Evolutionary conservation across 2,113 vertebrate species (phyloP).

Genomic region (Maccullochella peelii): DNA sequence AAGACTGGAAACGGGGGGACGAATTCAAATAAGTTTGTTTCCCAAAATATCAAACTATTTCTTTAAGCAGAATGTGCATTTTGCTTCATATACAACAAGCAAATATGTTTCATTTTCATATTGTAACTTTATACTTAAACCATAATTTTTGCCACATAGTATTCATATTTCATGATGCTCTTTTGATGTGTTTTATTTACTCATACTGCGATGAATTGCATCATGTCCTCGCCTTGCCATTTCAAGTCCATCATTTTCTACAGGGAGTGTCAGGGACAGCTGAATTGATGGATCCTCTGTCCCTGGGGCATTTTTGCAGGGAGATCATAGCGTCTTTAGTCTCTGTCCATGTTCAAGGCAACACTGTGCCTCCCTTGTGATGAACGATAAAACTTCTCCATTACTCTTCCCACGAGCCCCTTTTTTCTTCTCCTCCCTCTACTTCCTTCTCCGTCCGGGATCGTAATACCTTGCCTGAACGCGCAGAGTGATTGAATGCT

Average conservation of each 20-base stretch:
- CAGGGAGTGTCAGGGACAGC: conserved; percentile 48
- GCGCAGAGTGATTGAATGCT: conserved; percentile 54
- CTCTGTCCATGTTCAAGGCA: conserved; percentile 78
- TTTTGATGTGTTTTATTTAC: conserved; percentile 27
- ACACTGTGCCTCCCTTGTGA: conserved; percentile 58
- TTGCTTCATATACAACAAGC: background rate
- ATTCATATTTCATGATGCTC: background rate
- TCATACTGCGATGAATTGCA: background rate
- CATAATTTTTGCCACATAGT: background rate
- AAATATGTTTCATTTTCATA: background rate
- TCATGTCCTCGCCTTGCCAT: conserved; percentile 27
- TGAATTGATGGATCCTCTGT: conserved; percentile 62
- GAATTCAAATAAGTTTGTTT: background rate
- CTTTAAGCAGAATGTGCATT: background rate
- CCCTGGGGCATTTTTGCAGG: conserved; percentile 55
- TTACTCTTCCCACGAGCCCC: conserved; percentile 58
- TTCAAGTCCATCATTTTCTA: conserved; percentile 39
- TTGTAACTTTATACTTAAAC: background rate
- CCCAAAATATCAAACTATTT: background rate
- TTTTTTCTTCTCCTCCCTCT: conserved; percentile 11
- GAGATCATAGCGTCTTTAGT: conserved; percentile 75
- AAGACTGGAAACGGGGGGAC: background rate
- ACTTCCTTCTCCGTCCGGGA: conserved; percentile 4
- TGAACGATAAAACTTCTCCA: conserved; percentile 63
- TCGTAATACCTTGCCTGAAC: conserved; percentile 46